Percentiles rank a stretch among this genome's conserved stretches.
Conservation (phyloP, 2,113 vertebrate genomes). For the Oryzias woworae region DNA sequence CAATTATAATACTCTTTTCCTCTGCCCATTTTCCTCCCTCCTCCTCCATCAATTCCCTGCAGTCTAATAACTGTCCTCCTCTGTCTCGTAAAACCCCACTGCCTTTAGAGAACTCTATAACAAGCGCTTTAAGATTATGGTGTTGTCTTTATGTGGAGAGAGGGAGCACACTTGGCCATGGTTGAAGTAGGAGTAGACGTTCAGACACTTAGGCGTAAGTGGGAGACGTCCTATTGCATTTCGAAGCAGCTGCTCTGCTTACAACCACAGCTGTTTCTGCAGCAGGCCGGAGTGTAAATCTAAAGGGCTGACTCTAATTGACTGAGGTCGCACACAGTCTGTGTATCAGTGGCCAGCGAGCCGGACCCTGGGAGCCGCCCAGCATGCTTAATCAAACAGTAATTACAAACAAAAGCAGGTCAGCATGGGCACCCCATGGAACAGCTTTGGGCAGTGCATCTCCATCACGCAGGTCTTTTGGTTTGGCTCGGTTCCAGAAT, state of each 20-base stretch:
- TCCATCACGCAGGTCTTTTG: conserved; percentile 72
- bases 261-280: conserved; percentile 34
- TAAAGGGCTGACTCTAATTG: conserved; percentile 44
- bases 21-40: conserved; percentile 10
- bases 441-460: conserved; percentile 57
- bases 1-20: conserved; percentile 26
- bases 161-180: conserved; percentile 40
- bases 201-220: conserved; percentile 19
- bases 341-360: conserved; percentile 69
- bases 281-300: conserved; percentile 29
- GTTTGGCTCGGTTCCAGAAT: conserved; percentile 59
- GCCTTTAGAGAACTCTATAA: conserved; percentile 77
- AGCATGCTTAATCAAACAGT: conserved; percentile 80
- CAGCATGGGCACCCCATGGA: conserved; percentile 66
- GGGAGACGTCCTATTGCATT: conserved; percentile 28
- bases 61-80: conserved; percentile 63
- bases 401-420: conserved; percentile 80
- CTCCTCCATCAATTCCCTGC: conserved; percentile 43
- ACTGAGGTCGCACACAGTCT: conserved; percentile 73
- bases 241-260: conserved; percentile 38
- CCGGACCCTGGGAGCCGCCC: conserved; percentile 70
- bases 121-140: conserved; percentile 67
- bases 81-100: conserved; percentile 64
- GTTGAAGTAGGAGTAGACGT: conserved; percentile 26
- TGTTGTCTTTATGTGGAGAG: conserved; percentile 69